Evolutionary conservation across 2,888 invertebrate genomes (phyloP), one percentile per base, ranked within the genome.

Genomic region (Cephus pygmeus): DNA sequence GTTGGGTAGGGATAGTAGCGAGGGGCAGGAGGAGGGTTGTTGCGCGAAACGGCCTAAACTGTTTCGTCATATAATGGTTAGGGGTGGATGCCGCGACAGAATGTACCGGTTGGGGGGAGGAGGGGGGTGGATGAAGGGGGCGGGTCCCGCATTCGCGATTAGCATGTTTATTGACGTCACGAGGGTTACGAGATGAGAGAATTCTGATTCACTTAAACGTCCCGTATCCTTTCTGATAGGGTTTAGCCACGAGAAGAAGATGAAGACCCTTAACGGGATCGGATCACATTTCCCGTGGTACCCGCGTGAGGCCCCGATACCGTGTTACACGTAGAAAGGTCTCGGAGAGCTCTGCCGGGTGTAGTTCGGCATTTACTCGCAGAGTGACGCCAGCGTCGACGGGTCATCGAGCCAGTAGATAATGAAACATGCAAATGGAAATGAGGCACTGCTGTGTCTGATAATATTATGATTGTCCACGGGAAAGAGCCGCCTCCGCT

Each of bases 401-500:
- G 80, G 86, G 86, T 89, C 87, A 88, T 89, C 87, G 87, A 85
- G 86, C 85, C 82, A 83, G 33, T 23, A 23, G 85, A 88, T 88
- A 87, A 88, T 88, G 87, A 87, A 87, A 87, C 86, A 87, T 87
- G 87, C 88, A 88, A 88, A 88, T 87, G 88, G 85, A 87, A 88
- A 87, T 85, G 87, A 85, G 87, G 84, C 82, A 76, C 85, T 87
- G 86, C 84, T 87, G 82, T 85, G 87, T 87, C 85, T 86, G 85
- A 90, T 88, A 89, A 90, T 88, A 89, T 89, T 90, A 87, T 89
- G 86, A 85, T 85, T 88, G 84, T 83, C 85, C 84, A 82, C 82
- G 80, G 82, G 79, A 82, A 84, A 82, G 82, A 82, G 81, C 80
- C 81, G 81, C 31, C 71, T 30, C 31, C 4, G 71, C 31, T 71